Evolutionary conservation across 2,888 invertebrate genomes (phyloP).

Genomic region (Platycnemis pennipes): DNA sequence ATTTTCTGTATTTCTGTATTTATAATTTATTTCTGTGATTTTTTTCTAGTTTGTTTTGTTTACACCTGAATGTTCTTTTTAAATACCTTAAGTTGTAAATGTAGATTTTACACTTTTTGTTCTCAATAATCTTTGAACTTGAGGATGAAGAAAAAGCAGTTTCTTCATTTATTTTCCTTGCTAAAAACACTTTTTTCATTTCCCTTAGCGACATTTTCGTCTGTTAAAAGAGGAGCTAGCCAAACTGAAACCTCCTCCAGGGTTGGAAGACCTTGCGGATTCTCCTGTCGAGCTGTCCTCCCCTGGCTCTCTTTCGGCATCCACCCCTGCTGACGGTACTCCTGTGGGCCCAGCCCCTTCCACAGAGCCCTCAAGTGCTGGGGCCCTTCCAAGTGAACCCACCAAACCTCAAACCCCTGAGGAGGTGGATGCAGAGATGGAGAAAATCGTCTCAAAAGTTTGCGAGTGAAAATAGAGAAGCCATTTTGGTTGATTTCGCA

Average conservation of each 20-base stretch:
- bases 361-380: conserved; percentile 74
- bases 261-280: conserved; percentile 86
- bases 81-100: too few species aligned
- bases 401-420: conserved; percentile 79
- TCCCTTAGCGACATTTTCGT: conserved; percentile 87
- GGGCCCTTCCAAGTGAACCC: conserved; percentile 74
- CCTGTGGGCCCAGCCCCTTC: conserved; percentile 74
- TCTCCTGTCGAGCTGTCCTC: conserved; percentile 72
- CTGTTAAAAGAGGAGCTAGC: conserved; percentile 92
- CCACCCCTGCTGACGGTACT: conserved; percentile 73
- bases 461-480: conserved; percentile 79
- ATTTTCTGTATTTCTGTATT: too few species aligned
- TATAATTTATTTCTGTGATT: too few species aligned
- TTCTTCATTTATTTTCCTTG: conserved; percentile 67
- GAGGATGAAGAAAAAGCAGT: too few species aligned
- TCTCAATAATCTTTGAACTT: too few species aligned
- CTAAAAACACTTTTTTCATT: conserved; percentile 58
- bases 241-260: conserved; percentile 90
- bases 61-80: too few species aligned
- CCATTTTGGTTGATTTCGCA: conserved; percentile 43
- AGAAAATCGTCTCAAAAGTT: conserved; percentile 88
- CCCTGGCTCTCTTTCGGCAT: conserved; percentile 75
- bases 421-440: conserved; percentile 88
- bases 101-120: too few species aligned
- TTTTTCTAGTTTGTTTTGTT: too few species aligned